Conservation (phyloP, 2,797 vertebrate species). For the Pangasius krempfi region DNA sequence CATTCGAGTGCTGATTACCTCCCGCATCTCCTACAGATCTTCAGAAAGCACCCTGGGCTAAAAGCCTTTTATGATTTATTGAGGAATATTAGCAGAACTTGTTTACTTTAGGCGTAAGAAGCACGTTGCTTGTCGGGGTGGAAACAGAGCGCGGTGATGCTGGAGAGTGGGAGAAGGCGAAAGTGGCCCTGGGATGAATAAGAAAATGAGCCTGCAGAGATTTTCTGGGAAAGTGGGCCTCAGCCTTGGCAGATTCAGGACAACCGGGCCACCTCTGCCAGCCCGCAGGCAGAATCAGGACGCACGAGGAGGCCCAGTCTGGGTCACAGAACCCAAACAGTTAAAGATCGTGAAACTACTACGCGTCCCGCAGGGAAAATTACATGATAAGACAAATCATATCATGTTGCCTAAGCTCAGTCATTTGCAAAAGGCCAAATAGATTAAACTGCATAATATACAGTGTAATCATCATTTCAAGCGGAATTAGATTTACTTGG, state of each 20-base stretch:
- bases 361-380: background rate
- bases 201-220: constrained; percentile 61
- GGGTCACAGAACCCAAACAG: background rate
- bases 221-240: constrained; percentile 67
- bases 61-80: constrained; percentile 47
- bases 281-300: constrained; percentile 55
- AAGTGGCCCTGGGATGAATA: constrained; percentile 48
- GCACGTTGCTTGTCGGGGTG: background rate
- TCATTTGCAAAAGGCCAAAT: background rate
- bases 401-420: background rate
- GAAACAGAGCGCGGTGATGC: constrained; percentile 14
- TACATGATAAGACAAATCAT: background rate
- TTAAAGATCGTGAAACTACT: background rate
- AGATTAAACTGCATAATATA: background rate
- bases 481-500: too few relatives aligned
- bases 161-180: constrained; percentile 10
- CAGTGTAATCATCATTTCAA: background rate
- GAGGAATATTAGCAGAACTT: constrained; percentile 48
- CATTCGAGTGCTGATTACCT: background rate
- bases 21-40: constrained; percentile 5
- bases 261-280: constrained; percentile 61
- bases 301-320: constrained; percentile 40
- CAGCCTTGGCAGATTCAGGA: constrained; percentile 62
- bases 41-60: constrained; percentile 20
- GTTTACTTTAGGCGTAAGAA: background rate